Evolutionary conservation across 1,140 invertebrate species (phyloP).

Genomic region (Drosophila punjabiensis): DNA sequence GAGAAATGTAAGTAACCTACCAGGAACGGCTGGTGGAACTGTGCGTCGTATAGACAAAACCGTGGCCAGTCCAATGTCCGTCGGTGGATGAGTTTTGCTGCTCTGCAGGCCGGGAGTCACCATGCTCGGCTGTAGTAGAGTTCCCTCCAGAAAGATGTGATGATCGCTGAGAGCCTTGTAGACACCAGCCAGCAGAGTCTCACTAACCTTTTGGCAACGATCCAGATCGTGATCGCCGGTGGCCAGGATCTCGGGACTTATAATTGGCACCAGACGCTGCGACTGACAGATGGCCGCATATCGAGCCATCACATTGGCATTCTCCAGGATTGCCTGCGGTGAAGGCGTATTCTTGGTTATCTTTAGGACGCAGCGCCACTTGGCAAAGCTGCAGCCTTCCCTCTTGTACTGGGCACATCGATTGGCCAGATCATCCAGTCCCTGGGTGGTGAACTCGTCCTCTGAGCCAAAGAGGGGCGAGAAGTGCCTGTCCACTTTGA

Average conservation of each 20-base stretch:
- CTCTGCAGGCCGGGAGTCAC: slow-evolving; percentile 94
- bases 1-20: slow-evolving; percentile 83
- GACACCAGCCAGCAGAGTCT: slow-evolving; percentile 95
- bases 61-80: slow-evolving; percentile 93
- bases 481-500: slow-evolving; percentile 96
- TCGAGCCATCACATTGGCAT: slow-evolving; percentile 97
- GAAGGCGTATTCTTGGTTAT: slow-evolving; percentile 96
- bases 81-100: slow-evolving; percentile 89
- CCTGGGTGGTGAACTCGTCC: slow-evolving; percentile 98
- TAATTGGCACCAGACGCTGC: slow-evolving; percentile 98
- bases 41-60: slow-evolving; percentile 94
- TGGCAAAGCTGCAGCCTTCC: slow-evolving; percentile 98
- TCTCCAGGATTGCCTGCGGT: slow-evolving; percentile 95
- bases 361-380: slow-evolving; percentile 99
- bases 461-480: slow-evolving; percentile 95
- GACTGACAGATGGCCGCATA: slow-evolving; percentile 99
- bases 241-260: slow-evolving; percentile 95
- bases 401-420: slow-evolving; percentile 99
- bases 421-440: slow-evolving; percentile 95
- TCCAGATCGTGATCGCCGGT: slow-evolving; percentile 97
- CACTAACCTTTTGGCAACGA: slow-evolving; percentile 96
- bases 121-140: slow-evolving; percentile 98
- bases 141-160: slow-evolving; percentile 98
- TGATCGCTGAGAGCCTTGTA: slow-evolving; percentile 99
- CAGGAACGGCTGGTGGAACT: slow-evolving; percentile 96